Percentiles rank a stretch among this genome's conserved stretches.
phyloP scores from a whole-genome alignment of 2,797 vertebrate species.

The Intellagama lesueurii region DNA sequence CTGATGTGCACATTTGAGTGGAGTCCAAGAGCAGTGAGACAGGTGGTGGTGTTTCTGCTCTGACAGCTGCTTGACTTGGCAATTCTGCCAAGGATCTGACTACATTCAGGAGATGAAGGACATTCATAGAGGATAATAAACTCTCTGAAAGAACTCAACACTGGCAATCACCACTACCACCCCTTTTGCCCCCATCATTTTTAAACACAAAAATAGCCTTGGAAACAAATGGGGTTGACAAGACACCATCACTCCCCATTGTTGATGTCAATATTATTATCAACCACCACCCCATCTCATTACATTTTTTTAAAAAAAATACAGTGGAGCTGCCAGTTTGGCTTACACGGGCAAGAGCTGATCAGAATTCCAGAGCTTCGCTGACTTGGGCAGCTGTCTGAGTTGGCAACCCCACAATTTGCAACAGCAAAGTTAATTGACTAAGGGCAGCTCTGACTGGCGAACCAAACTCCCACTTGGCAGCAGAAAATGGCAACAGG shows the following conservation, averaged over 20 bases:
- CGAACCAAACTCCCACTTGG: not conserved
- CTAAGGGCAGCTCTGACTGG: not conserved
- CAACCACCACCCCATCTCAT: not conserved
- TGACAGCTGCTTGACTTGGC: slow-evolving; percentile 42
- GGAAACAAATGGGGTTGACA: slow-evolving; percentile 16
- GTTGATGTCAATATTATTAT: slow-evolving; percentile 13
- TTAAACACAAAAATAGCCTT: slow-evolving; percentile 1
- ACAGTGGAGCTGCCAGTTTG: not conserved
- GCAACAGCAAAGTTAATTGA: slow-evolving; percentile 19
- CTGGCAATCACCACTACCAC: not conserved
- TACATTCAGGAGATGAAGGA: not conserved
- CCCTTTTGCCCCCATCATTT: not conserved
- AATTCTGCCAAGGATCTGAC: not conserved
- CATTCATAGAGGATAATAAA: slow-evolving; percentile 11
- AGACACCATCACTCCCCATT: slow-evolving; percentile 17
- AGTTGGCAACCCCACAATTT: slow-evolving; percentile 25
- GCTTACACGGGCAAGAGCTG: not conserved
- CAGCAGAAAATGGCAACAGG: not conserved
- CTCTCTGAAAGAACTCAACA: not conserved
- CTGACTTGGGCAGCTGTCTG: slow-evolving; percentile 29
- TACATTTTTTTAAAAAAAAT: slow-evolving; percentile 8
- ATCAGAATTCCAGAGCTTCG: slow-evolving; percentile 16
- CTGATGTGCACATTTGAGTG: not conserved
- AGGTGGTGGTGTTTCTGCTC: not conserved
- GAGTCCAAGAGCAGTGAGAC: slow-evolving; percentile 10